Conservation (phyloP, 2,797 vertebrate genomes). For the Morelia viridis region DNA sequence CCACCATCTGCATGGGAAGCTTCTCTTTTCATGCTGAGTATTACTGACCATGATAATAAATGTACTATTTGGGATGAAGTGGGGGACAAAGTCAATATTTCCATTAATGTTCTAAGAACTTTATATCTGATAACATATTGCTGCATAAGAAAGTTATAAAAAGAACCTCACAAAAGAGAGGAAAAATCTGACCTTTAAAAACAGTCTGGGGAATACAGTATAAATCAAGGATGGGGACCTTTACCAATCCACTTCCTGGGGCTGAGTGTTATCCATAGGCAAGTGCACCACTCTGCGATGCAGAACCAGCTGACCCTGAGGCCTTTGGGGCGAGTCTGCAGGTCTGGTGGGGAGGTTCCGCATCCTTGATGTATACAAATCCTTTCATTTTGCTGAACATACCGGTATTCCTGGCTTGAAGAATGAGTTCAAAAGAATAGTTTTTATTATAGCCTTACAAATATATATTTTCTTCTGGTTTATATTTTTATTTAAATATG, state of each 20-base stretch:
- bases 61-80: not conserved
- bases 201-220: slow-evolving; percentile 45
- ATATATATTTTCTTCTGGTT: slow-evolving; percentile 59
- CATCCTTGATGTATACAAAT: not conserved
- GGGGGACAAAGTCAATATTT: slow-evolving; percentile 15
- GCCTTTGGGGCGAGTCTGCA: not conserved
- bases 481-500: slow-evolving; percentile 65
- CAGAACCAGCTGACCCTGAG: not conserved
- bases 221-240: not conserved
- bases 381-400: not conserved
- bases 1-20: not conserved
- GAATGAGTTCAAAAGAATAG: slow-evolving; percentile 48
- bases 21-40: slow-evolving; percentile 4
- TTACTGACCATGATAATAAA: slow-evolving; percentile 18
- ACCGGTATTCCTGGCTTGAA: slow-evolving; percentile 46
- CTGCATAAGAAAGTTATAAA: slow-evolving; percentile 4
- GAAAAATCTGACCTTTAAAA: slow-evolving; percentile 37
- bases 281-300: not conserved
- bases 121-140: slow-evolving; percentile 20
- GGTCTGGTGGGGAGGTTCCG: not conserved
- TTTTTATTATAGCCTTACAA: slow-evolving; percentile 43
- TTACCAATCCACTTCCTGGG: not conserved
- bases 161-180: not conserved
- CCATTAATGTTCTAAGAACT: slow-evolving; percentile 20
- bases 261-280: not conserved